Evolutionary conservation across 2,888 invertebrate species (phyloP), one percentile per base, ranked within the genome.

Genomic region (Tridacna crocea): DNA sequence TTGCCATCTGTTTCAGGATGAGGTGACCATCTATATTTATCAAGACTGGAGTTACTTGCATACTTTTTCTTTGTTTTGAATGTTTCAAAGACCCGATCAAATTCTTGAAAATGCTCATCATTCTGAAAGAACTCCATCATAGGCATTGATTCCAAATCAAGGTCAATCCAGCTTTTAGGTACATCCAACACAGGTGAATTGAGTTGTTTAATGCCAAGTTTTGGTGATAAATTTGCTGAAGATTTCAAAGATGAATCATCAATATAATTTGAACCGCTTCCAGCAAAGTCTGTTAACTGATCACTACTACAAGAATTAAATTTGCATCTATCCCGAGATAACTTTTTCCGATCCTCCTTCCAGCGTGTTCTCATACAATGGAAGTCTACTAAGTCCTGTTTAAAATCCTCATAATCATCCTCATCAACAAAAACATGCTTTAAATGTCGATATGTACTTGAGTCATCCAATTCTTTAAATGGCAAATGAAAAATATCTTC

Each of bases 31-130:
- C 87, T 75, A 70, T 88, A 83, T 51, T 84, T 85, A 46, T 89
- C 88, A 19, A 87, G 66, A 81, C 88, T 87, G 27, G 87, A 83
- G 46, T 89, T 75, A 83, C 87, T 87, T n/a, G 87, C 84, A 51
- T 89, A 88, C 17, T 87, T 84, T 24, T 86, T 73, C 24, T 89
- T 89, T 74, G 88, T 90, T 85, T 91, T 91, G 61, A 92, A 86
- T 2, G 91, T 91, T 77, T 91, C 92, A 87, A 90, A 92, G 55
- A 92, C 92, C 26, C 92, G 78, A 68, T 92, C 92, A 89, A 92
- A 92, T 84, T 92, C 92, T 81, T 90, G 88, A 79, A 92, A 92
- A 82, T 92, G 90, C 65, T 92, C 92, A 73, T 92, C 92, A 73
- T 91, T 91, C 65, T 90, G 90, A 51, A 92, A 88, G 84, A 92